Percentiles rank a stretch among this genome's conserved stretches.
Conservation (phyloP, 2,888 invertebrate species). For the Parascotia fuliginaria region DNA sequence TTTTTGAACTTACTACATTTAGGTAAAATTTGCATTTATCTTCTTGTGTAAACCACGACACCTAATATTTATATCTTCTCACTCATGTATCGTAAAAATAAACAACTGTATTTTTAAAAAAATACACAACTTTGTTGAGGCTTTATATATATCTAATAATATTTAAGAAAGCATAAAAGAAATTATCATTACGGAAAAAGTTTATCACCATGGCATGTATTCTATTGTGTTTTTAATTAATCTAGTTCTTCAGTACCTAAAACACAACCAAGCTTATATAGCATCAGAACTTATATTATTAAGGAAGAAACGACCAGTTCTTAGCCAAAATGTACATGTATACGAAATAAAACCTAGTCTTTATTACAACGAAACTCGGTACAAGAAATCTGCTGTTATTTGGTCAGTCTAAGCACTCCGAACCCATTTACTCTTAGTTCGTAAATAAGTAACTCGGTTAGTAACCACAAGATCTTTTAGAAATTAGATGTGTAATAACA, state of each 20-base stretch:
- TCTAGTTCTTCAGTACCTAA: too few relatives aligned
- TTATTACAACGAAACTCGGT: neutral
- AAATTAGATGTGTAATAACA: slow-evolving; percentile 24
- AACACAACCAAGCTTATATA: neutral
- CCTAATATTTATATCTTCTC: slow-evolving; percentile 53
- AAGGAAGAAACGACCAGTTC: neutral
- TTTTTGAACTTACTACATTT: neutral
- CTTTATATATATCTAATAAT: slow-evolving; percentile 37
- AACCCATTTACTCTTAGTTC: slow-evolving; percentile 6
- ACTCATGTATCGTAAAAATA: slow-evolving; percentile 55
- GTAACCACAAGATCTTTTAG: slow-evolving; percentile 17
- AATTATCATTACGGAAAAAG: too few relatives aligned
- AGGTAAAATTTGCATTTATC: slow-evolving; percentile 49
- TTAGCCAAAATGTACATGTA: neutral
- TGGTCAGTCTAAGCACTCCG: slow-evolving; percentile 9
- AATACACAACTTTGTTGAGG: slow-evolving; percentile 48
- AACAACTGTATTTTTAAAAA: slow-evolving; percentile 52
- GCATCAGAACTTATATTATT: neutral
- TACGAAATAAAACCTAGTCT: neutral
- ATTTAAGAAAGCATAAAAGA: too few relatives aligned
- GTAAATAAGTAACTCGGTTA: slow-evolving; percentile 22
- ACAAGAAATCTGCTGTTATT: slow-evolving; percentile 2
- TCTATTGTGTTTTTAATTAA: too few relatives aligned
- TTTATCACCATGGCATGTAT: too few relatives aligned
- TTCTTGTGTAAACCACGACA: slow-evolving; percentile 50